These are phyloP conservation scores for Grapholita molesta DNA, from an alignment of 1,140 invertebrate species.

Conservation along the genomic window DNA sequence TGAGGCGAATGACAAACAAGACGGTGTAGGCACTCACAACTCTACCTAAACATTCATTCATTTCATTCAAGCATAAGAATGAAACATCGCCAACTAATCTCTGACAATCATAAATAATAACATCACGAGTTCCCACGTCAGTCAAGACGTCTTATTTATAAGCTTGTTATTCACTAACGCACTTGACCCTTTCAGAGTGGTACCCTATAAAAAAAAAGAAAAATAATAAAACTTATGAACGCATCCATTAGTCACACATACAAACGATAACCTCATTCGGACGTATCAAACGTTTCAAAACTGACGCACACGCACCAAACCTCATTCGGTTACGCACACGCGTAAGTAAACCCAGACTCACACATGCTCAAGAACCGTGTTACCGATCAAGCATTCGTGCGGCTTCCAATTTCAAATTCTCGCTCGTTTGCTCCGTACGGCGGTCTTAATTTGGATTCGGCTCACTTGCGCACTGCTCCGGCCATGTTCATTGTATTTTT, in stretches of 20 bases:
- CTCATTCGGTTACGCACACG: neutral
- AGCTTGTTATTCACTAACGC: conserved; percentile 16
- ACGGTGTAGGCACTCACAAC: neutral
- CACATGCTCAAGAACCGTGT: conserved; percentile 12
- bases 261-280: conserved; percentile 5
- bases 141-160: conserved; percentile 15
- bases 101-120: conserved; percentile 12
- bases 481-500: conserved; percentile 16
- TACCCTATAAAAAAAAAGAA: neutral
- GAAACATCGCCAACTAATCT: neutral
- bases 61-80: neutral
- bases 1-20: neutral
- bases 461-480: conserved; percentile 5
- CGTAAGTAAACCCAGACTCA: conserved; percentile 5
- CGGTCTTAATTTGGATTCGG: conserved; percentile 16
- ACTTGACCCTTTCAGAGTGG: conserved; percentile 12
- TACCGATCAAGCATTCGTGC: conserved; percentile 7
- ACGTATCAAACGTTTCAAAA: conserved; percentile 1
- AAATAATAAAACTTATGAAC: neutral
- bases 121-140: conserved; percentile 11
- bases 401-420: conserved; percentile 17
- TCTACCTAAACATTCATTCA: conserved; percentile 5
- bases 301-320: neutral
- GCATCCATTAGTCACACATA: conserved; percentile 12
- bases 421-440: conserved; percentile 7